Evolutionary conservation across 2,113 vertebrate species (phyloP).

Genomic region (Lutjanus erythropterus): DNA sequence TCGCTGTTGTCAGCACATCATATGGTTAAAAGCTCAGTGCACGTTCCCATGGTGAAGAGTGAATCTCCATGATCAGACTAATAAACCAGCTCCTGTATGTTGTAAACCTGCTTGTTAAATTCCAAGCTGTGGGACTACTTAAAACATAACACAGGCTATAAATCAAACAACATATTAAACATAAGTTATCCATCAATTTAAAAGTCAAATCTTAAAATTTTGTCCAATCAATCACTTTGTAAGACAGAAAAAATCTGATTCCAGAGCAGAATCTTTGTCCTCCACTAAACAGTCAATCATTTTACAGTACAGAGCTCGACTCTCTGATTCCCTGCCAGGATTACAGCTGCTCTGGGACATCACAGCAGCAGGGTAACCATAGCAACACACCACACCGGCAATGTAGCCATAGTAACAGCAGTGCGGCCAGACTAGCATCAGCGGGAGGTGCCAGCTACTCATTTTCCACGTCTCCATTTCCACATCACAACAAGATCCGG

Average conservation of each 20-base stretch:
- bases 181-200: background rate
- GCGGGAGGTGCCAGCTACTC: slow-evolving; percentile 68
- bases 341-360: slow-evolving; percentile 60
- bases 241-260: background rate
- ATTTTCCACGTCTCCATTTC: slow-evolving; percentile 80
- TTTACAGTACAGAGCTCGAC: background rate
- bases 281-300: background rate
- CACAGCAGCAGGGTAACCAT: too few species aligned
- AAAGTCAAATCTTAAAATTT: background rate
- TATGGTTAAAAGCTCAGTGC: background rate
- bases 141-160: background rate
- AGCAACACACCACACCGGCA: slow-evolving; percentile 58
- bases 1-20: background rate
- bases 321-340: background rate
- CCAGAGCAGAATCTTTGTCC: background rate
- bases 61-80: background rate
- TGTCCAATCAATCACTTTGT: too few species aligned
- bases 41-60: background rate
- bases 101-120: background rate
- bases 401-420: slow-evolving; percentile 56
- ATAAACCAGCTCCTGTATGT: background rate
- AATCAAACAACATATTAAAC: background rate
- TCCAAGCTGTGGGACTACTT: background rate
- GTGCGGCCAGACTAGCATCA: slow-evolving; percentile 59
- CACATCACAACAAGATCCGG: slow-evolving; percentile 68